Evolutionary conservation across 2,797 vertebrate genomes (phyloP).

Genomic region (Bradypus variegatus): DNA sequence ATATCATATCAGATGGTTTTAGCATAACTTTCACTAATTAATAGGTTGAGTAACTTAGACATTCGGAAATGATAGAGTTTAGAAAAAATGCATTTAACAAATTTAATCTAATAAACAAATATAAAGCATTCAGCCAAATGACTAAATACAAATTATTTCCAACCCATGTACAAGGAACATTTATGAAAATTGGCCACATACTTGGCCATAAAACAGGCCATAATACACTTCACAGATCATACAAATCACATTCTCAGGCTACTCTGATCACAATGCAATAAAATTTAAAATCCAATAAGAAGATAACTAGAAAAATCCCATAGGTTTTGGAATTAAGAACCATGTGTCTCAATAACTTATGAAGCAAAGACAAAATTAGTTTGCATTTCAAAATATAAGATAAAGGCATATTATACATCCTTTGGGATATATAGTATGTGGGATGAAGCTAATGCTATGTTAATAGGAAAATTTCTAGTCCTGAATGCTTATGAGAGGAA

Average conservation of each 20-base stretch:
- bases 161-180: neutral
- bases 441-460: neutral
- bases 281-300: neutral
- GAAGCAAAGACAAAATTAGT: neutral
- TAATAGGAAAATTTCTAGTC: neutral
- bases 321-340: neutral
- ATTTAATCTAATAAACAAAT: neutral
- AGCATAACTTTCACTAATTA: too few species aligned
- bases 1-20: too few species aligned
- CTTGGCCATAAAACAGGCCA: conserved; percentile 11
- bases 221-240: neutral
- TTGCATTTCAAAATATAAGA: neutral
- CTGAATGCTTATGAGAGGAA: neutral
- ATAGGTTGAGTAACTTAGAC: too few species aligned
- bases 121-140: neutral
- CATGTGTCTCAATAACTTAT: neutral
- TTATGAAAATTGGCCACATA: conserved; percentile 16
- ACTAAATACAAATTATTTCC: neutral
- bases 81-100: neutral
- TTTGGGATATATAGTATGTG: neutral
- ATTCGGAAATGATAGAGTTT: too few species aligned
- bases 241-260: neutral
- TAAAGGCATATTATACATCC: neutral
- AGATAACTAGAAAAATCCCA: neutral
- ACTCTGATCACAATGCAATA: neutral